Conservation (phyloP, 2,888 invertebrate genomes). For the Anthoptus insignis region DNA sequence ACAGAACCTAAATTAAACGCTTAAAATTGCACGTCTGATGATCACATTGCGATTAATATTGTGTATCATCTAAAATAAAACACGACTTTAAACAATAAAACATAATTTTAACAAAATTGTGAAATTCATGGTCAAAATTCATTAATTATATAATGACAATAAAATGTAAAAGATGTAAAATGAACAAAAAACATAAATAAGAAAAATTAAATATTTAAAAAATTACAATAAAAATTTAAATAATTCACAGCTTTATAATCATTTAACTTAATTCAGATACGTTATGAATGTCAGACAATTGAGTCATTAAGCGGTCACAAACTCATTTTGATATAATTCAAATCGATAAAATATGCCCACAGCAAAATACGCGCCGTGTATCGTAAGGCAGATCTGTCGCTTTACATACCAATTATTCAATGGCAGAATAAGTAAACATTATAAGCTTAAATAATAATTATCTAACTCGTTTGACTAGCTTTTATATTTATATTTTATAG, state of each 20-base stretch:
- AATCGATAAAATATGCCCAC: constrained; percentile 43
- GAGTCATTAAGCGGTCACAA: constrained; percentile 22
- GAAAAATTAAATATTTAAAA: no score
- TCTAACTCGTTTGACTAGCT: constrained; percentile 77
- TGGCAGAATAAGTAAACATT: constrained; percentile 60
- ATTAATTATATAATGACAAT: no score
- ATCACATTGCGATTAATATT: no score
- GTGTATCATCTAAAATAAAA: no score
- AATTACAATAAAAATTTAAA: not conserved
- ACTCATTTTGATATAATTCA: constrained; percentile 14
- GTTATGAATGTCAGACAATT: not conserved
- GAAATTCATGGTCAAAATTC: no score
- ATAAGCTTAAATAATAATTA: constrained; percentile 67
- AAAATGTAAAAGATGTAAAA: no score
- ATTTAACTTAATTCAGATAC: no score
- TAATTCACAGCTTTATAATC: not conserved
- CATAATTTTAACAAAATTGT: no score
- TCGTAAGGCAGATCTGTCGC: constrained; percentile 31
- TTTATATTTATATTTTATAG: constrained; percentile 66
- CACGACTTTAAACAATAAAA: no score
- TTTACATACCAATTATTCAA: not conserved
- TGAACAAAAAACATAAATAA: no score
- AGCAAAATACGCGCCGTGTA: constrained; percentile 34
- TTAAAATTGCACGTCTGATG: constrained; percentile 16
- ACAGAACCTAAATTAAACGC: constrained; percentile 16